Evolutionary conservation across 2,888 invertebrate genomes (phyloP).

Genomic region (Deilephila porcellus): DNA sequence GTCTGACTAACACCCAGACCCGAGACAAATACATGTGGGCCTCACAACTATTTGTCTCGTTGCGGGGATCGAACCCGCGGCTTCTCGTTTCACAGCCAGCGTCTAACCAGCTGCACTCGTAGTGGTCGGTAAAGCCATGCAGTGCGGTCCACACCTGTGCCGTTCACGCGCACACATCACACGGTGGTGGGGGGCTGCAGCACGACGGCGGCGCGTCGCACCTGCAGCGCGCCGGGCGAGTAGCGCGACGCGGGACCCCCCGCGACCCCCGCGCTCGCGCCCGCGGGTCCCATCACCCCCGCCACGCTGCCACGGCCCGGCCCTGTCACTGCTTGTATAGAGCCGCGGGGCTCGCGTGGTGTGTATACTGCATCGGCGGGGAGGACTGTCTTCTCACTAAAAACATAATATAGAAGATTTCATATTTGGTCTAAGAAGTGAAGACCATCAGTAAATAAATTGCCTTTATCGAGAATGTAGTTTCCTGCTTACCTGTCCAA

Average conservation of each 20-base stretch:
- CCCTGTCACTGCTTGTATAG: constrained; percentile 72
- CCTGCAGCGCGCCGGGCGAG: constrained; percentile 93
- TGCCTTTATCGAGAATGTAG: not conserved
- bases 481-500: constrained; percentile 89
- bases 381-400: constrained; percentile 85
- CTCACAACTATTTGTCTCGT: too few relatives aligned
- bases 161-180: constrained; percentile 72
- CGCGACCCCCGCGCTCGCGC: constrained; percentile 88
- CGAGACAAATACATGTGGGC: too few relatives aligned
- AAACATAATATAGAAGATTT: not conserved
- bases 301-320: constrained; percentile 75
- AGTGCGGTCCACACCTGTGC: constrained; percentile 57
- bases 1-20: too few relatives aligned
- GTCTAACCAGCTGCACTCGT: too few relatives aligned
- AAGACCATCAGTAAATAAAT: too few relatives aligned
- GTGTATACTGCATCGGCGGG: constrained; percentile 91
- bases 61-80: too few relatives aligned
- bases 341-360: constrained; percentile 74
- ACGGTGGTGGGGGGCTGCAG: constrained; percentile 94
- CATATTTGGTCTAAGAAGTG: too few relatives aligned
- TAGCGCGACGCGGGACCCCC: constrained; percentile 86
- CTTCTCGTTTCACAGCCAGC: too few relatives aligned
- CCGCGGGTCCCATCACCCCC: constrained; percentile 73
- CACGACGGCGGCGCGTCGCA: constrained; percentile 95
- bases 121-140: constrained; percentile 13